Evolutionary conservation across 2,113 vertebrate species (phyloP).

Genomic region (Corythoichthys haematopterus): DNA sequence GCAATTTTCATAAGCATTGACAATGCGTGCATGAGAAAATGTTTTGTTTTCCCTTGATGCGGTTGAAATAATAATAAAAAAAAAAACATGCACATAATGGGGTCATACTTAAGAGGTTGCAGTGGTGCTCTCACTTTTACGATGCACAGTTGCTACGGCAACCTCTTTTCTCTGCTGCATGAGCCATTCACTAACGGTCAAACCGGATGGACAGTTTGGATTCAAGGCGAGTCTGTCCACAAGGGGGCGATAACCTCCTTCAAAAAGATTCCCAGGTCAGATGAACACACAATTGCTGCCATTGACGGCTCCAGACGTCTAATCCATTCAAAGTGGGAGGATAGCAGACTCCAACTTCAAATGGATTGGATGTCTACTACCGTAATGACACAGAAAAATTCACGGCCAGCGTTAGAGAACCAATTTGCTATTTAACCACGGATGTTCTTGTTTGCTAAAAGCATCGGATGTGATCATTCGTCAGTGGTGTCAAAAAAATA

Average conservation of each 20-base stretch:
- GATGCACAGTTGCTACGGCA: slow-evolving; percentile 65
- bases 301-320: too few relatives aligned
- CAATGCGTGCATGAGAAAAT: too few relatives aligned
- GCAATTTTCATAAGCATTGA: not conserved
- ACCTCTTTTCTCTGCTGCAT: slow-evolving; percentile 43
- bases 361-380: too few relatives aligned
- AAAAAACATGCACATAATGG: not conserved
- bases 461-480: not conserved
- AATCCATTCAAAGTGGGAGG: not conserved
- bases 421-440: slow-evolving; percentile 30
- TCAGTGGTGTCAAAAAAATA: not conserved
- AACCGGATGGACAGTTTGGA: not conserved
- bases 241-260: slow-evolving; percentile 43
- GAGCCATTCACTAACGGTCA: slow-evolving; percentile 3
- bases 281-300: not conserved
- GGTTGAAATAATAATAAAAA: slow-evolving; percentile 34
- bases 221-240: slow-evolving; percentile 17
- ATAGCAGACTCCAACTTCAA: not conserved
- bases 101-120: slow-evolving; percentile 42
- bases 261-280: not conserved
- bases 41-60: slow-evolving; percentile 12
- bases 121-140: slow-evolving; percentile 29
- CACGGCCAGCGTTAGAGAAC: slow-evolving; percentile 11
- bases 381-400: too few relatives aligned
- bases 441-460: slow-evolving; percentile 5